phyloP scores from a whole-genome alignment of 2,888 invertebrate genomes.

The Margaritifera margaritifera region DNA sequence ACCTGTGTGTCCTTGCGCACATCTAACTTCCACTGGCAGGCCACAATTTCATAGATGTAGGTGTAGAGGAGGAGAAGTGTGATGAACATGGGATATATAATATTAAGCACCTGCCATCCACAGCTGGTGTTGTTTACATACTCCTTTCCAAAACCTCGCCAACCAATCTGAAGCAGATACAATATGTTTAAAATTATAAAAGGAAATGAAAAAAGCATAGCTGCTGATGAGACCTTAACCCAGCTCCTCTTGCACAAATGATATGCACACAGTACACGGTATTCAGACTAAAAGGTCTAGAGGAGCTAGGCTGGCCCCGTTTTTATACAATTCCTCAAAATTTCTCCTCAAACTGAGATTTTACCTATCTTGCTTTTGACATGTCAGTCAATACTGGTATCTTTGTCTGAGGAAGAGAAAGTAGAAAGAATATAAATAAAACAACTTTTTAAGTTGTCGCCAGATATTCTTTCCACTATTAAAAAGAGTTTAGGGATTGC shows the following conservation, averaged over 20 bases:
- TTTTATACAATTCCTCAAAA: no score
- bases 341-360: no score
- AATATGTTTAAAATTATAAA: conserved; percentile 1
- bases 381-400: no score
- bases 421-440: no score
- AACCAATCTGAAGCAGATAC: conserved; percentile 65
- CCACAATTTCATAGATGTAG: conserved; percentile 67
- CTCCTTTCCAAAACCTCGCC: conserved; percentile 66
- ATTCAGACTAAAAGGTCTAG: not conserved
- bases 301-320: not conserved
- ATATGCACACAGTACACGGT: not conserved
- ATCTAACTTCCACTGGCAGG: conserved; percentile 70
- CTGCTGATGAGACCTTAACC: not conserved
- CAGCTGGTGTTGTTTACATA: conserved; percentile 47
- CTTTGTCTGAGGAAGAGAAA: no score
- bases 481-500: no score
- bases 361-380: no score
- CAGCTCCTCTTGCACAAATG: not conserved
- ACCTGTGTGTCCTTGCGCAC: conserved; percentile 60
- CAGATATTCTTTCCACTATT: no score
- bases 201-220: not conserved
- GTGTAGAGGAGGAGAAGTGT: conserved; percentile 62
- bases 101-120: conserved; percentile 57
- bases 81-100: conserved; percentile 63
- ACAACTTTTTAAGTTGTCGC: no score